A percentile compares a stretch with the other conserved stretches of the same genome.
Conservation (phyloP, 2,797 vertebrate genomes). For the Cyclura pinguis region DNA sequence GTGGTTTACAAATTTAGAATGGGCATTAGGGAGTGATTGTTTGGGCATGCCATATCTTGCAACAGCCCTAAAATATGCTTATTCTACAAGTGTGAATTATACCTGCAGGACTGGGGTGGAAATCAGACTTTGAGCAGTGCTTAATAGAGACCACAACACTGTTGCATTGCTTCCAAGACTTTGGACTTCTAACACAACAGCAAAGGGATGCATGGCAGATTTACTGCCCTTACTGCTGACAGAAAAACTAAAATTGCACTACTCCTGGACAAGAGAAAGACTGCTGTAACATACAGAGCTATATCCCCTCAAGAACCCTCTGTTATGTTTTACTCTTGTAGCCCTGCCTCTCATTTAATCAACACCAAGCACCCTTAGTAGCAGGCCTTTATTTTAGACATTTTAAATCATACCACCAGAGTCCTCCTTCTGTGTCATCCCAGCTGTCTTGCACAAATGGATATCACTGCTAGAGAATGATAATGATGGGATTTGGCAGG, state of each 20-base stretch:
- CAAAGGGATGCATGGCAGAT: not conserved
- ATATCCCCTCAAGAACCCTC: not conserved
- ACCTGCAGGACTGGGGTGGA: not conserved
- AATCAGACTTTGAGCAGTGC: too few relatives aligned
- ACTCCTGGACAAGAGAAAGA: not conserved
- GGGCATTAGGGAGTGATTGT: slow-evolving; percentile 1
- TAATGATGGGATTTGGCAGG: not conserved
- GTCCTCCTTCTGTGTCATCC: not conserved
- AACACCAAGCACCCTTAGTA: too few relatives aligned
- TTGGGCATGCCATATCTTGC: not conserved
- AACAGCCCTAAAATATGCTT: not conserved
- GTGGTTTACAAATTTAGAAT: slow-evolving; percentile 23
- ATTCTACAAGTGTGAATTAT: not conserved
- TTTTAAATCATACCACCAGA: not conserved
- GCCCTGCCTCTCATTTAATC: not conserved
- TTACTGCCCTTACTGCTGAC: not conserved
- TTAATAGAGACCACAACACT: too few relatives aligned
- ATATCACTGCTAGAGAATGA: not conserved
- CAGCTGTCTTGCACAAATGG: not conserved
- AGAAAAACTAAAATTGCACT: not conserved
- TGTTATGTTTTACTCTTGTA: not conserved
- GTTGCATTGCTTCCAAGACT: not conserved
- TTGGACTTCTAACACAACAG: not conserved
- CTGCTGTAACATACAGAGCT: not conserved
- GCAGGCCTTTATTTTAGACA: not conserved